Evolutionary conservation across 1,140 invertebrate genomes (phyloP).

Genomic region (Aricia agestis): DNA sequence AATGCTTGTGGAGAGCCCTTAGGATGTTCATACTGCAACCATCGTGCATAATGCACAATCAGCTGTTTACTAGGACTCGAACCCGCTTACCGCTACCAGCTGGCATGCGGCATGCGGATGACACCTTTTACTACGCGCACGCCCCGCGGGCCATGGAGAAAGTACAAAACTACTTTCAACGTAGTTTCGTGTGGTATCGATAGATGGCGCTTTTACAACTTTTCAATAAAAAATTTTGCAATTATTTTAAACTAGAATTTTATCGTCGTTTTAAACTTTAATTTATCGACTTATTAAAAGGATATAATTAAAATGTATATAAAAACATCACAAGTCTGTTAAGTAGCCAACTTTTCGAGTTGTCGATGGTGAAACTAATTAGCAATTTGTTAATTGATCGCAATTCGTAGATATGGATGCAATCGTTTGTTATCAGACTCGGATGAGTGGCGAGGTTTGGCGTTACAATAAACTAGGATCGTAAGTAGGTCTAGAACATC

Average conservation of each 20-base stretch:
- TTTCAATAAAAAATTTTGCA: not conserved
- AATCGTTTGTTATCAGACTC: not conserved
- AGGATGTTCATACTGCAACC: too few relatives aligned
- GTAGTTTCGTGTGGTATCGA: not conserved
- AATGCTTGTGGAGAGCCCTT: too few relatives aligned
- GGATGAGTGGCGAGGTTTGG: not conserved
- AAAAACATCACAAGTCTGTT: not conserved
- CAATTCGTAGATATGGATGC: not conserved
- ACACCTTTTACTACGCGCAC: not conserved
- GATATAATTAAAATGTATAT: too few relatives aligned
- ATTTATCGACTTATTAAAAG: too few relatives aligned
- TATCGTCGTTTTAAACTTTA: too few relatives aligned
- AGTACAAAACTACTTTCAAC: not conserved
- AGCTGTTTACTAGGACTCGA: not conserved
- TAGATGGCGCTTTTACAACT: not conserved
- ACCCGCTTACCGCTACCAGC: not conserved
- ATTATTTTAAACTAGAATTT: too few relatives aligned
- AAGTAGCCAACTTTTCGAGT: not conserved
- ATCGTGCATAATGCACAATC: not conserved
- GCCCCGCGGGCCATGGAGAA: not conserved
- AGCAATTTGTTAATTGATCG: not conserved
- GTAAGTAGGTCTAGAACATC: not conserved
- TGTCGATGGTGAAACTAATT: too few relatives aligned
- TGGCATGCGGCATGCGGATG: not conserved
- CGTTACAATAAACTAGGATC: not conserved